phyloP scores from a whole-genome alignment of 2,113 vertebrate species.

The Varanus salvator region DNA sequence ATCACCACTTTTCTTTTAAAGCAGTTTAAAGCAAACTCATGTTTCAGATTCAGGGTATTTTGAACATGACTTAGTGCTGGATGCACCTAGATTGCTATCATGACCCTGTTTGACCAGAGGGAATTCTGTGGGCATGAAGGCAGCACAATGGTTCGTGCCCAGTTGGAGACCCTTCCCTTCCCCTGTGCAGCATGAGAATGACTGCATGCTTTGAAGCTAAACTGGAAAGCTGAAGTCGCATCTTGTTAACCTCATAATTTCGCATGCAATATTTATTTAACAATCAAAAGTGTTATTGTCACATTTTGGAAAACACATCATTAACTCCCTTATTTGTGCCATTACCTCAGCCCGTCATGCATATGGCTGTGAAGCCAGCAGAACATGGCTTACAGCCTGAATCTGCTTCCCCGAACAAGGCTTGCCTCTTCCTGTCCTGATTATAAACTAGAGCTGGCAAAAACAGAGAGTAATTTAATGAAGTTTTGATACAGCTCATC shows the following conservation, averaged over 20 bases:
- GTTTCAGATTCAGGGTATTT: not conserved
- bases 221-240: not conserved
- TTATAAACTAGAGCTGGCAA: slow-evolving; percentile 57
- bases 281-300: slow-evolving; percentile 31
- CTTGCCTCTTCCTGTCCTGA: slow-evolving; percentile 26
- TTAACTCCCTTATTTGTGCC: slow-evolving; percentile 58
- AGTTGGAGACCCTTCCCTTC: accelerated
- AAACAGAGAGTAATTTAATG: slow-evolving; percentile 72
- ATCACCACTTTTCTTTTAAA: not conserved
- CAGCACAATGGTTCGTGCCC: not conserved
- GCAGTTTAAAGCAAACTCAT: not conserved
- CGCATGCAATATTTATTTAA: slow-evolving; percentile 29
- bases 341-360: not conserved
- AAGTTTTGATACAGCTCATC: slow-evolving; percentile 77
- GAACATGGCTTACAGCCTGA: accelerated
- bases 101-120: not conserved
- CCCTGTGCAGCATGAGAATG: not conserved
- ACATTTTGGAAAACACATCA: slow-evolving; percentile 8
- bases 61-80: not conserved
- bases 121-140: not conserved
- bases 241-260: slow-evolving; percentile 41
- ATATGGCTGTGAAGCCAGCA: not conserved
- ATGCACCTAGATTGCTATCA: not conserved
- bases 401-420: slow-evolving; percentile 26
- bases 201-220: not conserved